Evolutionary conservation across 1,140 invertebrate species (phyloP).

Genomic region (Nephila pilipes): DNA sequence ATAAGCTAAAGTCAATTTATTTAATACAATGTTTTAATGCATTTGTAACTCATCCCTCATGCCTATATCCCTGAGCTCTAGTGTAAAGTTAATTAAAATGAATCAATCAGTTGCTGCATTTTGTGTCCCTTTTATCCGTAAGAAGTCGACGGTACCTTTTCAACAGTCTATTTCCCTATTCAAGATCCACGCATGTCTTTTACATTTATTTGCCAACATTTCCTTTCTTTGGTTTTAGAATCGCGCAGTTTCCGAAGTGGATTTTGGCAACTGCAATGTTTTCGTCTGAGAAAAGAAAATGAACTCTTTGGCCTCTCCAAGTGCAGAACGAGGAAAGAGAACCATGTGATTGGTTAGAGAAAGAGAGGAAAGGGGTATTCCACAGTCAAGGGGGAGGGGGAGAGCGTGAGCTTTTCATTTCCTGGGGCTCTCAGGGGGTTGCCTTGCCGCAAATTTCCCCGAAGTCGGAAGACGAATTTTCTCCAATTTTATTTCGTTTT

Average conservation of each 20-base stretch:
- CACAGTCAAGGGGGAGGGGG: not conserved
- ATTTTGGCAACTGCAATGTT: constrained; percentile 35
- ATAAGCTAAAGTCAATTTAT: too few species aligned
- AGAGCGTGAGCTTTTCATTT: constrained; percentile 30
- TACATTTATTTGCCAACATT: constrained; percentile 4
- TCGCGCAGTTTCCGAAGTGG: constrained; percentile 5
- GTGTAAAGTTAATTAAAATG: too few species aligned
- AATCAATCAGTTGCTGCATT: too few species aligned
- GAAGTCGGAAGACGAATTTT: constrained; percentile 33
- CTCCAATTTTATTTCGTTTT: constrained; percentile 30
- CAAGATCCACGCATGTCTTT: not conserved
- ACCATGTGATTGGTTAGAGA: not conserved
- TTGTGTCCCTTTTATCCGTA: too few species aligned
- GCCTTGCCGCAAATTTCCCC: constrained; percentile 10
- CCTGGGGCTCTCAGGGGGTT: constrained; percentile 18
- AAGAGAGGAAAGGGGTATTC: constrained; percentile 27
- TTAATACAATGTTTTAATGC: too few species aligned
- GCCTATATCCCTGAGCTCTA: too few species aligned
- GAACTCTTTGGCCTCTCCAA: not conserved
- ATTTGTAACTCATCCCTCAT: too few species aligned
- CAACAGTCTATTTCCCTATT: too few species aligned
- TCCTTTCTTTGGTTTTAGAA: not conserved
- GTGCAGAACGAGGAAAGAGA: not conserved
- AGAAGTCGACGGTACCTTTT: too few species aligned
- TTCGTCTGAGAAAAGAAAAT: not conserved